A percentile compares a stretch with the other conserved stretches of the same genome.
These are phyloP conservation scores for Melanogrammus aeglefinus DNA, from an alignment of 2,797 vertebrate genomes.

Conservation along the genomic window DNA sequence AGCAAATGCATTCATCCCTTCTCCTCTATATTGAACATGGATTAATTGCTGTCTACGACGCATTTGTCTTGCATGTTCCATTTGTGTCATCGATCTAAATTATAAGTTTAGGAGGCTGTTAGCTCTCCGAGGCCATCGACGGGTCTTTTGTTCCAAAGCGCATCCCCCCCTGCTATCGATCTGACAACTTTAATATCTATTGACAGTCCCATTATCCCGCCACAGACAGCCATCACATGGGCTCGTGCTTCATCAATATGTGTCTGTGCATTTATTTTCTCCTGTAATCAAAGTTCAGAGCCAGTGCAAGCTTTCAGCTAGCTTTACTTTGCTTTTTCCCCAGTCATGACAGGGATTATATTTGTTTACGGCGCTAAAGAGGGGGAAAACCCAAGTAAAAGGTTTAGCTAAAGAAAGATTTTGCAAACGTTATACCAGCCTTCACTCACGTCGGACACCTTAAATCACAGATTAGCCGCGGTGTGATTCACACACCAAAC, in stretches of 20 bases:
- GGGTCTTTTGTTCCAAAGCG: conserved; percentile 30
- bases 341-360: background rate
- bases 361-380: background rate
- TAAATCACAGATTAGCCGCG: conserved; percentile 24
- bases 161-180: conserved; percentile 53
- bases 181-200: conserved; percentile 55
- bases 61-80: conserved; percentile 5
- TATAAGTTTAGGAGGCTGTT: conserved; percentile 11
- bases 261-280: conserved; percentile 14
- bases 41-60: background rate
- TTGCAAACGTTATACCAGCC: conserved; percentile 12
- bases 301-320: background rate
- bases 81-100: conserved; percentile 6
- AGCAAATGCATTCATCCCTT: background rate
- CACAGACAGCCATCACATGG: conserved; percentile 15
- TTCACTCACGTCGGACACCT: conserved; percentile 23
- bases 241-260: conserved; percentile 7
- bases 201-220: conserved; percentile 38
- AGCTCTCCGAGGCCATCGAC: conserved; percentile 31
- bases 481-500: conserved; percentile 19
- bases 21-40: background rate
- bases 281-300: conserved; percentile 4
- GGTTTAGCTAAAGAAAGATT: no score
- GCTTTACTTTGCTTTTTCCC: background rate
- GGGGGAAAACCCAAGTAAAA: no score